These are phyloP conservation scores for Atta cephalotes DNA, from an alignment of 1,140 invertebrate genomes.

Conservation along the genomic window DNA sequence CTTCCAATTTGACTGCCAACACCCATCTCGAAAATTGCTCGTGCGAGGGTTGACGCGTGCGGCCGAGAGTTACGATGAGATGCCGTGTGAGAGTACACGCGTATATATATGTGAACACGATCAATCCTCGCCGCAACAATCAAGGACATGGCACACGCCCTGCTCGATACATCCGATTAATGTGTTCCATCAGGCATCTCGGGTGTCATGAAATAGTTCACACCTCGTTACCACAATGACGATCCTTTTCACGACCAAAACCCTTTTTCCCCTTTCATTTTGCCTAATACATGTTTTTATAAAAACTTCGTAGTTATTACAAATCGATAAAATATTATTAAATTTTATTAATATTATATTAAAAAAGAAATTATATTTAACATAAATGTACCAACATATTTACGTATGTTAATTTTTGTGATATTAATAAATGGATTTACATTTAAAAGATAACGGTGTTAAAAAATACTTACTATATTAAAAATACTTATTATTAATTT, in stretches of 20 bases:
- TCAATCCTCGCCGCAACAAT: constrained; percentile 28
- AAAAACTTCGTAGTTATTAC: neutral
- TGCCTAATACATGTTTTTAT: neutral
- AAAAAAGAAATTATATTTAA: neutral
- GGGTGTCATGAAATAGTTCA: constrained; percentile 82
- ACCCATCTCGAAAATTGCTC: constrained; percentile 38
- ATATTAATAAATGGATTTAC: neutral
- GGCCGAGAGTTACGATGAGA: constrained; percentile 1
- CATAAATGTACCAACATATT: neutral
- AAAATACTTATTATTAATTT: neutral
- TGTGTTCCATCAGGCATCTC: constrained; percentile 64
- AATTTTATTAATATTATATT: neutral
- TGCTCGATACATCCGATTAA: constrained; percentile 70
- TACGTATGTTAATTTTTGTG: neutral
- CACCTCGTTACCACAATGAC: constrained; percentile 75
- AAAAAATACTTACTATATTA: neutral
- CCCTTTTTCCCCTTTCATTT: neutral
- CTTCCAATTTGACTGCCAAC: constrained; percentile 22
- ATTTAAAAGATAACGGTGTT: neutral
- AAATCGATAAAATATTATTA: neutral
- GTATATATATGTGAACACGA: neutral
- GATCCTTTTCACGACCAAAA: neutral
- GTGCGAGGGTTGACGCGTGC: constrained; percentile 38
- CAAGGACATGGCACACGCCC: constrained; percentile 30
- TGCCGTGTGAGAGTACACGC: constrained; percentile 9